phyloP scores from a whole-genome alignment of 2,113 vertebrate genomes.

The Caretta caretta region DNA sequence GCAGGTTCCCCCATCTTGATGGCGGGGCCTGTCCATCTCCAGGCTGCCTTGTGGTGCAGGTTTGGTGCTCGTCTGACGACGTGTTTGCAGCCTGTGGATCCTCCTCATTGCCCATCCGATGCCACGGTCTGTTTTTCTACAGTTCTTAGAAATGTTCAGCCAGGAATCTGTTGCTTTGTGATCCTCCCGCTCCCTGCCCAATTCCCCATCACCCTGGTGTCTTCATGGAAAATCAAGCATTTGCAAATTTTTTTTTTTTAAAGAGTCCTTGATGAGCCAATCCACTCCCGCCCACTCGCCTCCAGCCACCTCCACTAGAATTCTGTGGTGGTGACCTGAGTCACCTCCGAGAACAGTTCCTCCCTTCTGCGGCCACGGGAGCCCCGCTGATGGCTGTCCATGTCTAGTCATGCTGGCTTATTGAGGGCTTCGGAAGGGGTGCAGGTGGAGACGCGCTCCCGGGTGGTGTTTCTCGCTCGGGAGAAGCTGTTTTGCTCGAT shows the following conservation, averaged over 20 bases:
- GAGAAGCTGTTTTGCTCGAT: constrained; percentile 87
- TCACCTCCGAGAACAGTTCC: constrained; percentile 83
- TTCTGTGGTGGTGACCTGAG: constrained; percentile 84
- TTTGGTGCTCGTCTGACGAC: not conserved
- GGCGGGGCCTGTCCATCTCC: not conserved
- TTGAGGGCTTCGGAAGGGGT: constrained; percentile 71
- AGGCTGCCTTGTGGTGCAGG: not conserved
- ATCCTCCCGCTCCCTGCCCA: accelerated
- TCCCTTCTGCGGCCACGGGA: constrained; percentile 64
- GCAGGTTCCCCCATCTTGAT: not conserved
- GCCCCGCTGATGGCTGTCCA: constrained; percentile 65
- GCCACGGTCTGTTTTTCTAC: not conserved
- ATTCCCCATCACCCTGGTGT: not conserved
- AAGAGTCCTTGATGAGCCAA: accelerated
- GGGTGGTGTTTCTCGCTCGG: constrained; percentile 77
- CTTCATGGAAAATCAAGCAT: not conserved
- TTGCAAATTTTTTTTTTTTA: not conserved
- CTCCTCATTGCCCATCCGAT: not conserved
- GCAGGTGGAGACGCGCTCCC: constrained; percentile 86
- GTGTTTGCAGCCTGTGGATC: too few relatives aligned
- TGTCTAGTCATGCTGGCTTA: constrained; percentile 86
- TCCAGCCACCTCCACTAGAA: constrained; percentile 54
- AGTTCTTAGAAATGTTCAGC: not conserved
- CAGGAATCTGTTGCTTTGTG: not conserved
- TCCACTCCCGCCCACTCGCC: not conserved